Conservation (phyloP, 2,797 vertebrate genomes). For the Crax fasciolata region DNA sequence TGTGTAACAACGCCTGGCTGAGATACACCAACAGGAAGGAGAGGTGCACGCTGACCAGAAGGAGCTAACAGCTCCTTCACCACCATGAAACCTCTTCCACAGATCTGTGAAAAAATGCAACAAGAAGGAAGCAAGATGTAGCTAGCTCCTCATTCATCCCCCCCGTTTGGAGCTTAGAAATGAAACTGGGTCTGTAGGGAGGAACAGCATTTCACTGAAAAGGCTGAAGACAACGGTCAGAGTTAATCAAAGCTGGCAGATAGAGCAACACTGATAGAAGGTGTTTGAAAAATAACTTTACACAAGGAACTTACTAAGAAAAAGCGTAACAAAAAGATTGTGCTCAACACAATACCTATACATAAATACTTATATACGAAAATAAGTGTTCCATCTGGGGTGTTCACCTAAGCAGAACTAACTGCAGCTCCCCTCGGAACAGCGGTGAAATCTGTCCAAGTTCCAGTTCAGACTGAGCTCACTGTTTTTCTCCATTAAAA, state of each 20-base stretch:
- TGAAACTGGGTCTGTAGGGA: conserved; percentile 40
- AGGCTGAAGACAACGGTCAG: conserved; percentile 12
- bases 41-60: background rate
- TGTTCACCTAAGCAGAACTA: background rate
- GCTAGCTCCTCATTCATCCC: background rate
- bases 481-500: background rate
- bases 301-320: conserved; percentile 4
- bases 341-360: background rate
- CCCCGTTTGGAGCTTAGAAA: conserved; percentile 24
- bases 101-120: background rate
- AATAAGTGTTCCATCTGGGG: background rate
- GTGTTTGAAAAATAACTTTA: background rate
- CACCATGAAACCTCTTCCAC: background rate
- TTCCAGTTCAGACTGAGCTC: background rate
- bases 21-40: background rate
- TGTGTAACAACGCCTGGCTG: background rate
- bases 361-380: background rate
- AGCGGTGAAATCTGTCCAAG: background rate
- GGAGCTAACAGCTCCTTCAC: background rate
- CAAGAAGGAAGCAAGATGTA: background rate
- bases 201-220: conserved; percentile 30
- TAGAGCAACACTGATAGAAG: background rate
- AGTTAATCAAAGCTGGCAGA: conserved; percentile 33
- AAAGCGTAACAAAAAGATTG: background rate
- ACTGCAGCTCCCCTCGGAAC: background rate